A percentile compares a stretch with the other conserved stretches of the same genome.
Evolutionary conservation across 1,140 invertebrate species (phyloP).

Genomic region (Rhagoletis pomonella): DNA sequence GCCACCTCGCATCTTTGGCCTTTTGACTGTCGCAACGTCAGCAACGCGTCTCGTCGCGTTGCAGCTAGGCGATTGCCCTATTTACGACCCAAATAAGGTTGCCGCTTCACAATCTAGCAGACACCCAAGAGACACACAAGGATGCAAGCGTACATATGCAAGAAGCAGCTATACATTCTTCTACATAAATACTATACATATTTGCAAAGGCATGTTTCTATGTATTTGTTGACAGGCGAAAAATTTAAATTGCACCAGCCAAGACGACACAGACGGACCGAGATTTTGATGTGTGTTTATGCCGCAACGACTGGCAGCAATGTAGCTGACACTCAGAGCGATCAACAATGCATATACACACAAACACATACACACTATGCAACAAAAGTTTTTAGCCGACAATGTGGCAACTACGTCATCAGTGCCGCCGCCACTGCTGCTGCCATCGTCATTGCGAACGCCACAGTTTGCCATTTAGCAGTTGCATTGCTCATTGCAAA

Average conservation of each 20-base stretch:
- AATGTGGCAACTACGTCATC: slow-evolving; percentile 43
- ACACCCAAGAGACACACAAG: too few relatives aligned
- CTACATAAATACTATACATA: too few relatives aligned
- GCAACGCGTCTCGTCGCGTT: too few relatives aligned
- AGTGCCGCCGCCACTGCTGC: background rate
- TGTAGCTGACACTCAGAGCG: background rate
- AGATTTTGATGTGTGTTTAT: slow-evolving; percentile 49
- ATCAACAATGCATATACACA: background rate
- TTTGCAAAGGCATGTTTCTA: too few relatives aligned
- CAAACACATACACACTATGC: too few relatives aligned
- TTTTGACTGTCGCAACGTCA: too few relatives aligned
- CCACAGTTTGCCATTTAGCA: slow-evolving; percentile 48
- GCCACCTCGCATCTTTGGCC: too few relatives aligned
- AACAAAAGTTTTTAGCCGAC: slow-evolving; percentile 33
- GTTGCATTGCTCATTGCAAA: slow-evolving; percentile 47
- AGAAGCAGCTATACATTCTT: too few relatives aligned
- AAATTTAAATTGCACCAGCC: slow-evolving; percentile 46
- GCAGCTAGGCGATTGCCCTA: too few relatives aligned
- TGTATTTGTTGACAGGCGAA: slow-evolving; percentile 45
- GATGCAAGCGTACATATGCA: too few relatives aligned
- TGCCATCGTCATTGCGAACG: background rate
- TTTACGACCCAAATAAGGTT: too few relatives aligned
- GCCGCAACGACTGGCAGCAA: slow-evolving; percentile 6
- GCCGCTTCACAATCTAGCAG: too few relatives aligned
- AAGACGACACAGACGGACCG: background rate